phyloP scores from a whole-genome alignment of 2,888 invertebrate genomes.

The Ophioninae sp. region DNA sequence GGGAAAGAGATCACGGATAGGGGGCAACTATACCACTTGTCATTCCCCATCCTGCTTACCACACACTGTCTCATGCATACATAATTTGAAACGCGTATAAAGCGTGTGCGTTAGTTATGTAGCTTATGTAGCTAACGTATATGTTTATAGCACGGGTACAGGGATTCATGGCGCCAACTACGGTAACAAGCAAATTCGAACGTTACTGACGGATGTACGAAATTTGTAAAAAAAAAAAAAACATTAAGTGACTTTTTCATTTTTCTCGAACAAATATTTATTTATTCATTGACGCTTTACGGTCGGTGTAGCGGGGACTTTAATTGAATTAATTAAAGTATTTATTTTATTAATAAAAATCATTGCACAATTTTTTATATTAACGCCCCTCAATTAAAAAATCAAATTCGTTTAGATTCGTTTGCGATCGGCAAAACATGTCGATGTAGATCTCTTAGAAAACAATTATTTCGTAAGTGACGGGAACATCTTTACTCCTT shows the following conservation, averaged over 20 bases:
- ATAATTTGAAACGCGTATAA: conserved; percentile 45
- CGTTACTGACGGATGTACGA: not conserved
- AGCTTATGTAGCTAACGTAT: not conserved
- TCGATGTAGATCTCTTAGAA: too few relatives aligned
- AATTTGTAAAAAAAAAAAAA: not conserved
- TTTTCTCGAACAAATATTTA: too few relatives aligned
- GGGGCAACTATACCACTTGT: conserved; percentile 57
- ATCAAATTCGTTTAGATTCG: too few relatives aligned
- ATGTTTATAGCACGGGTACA: conserved; percentile 1
- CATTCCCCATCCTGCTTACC: conserved; percentile 38
- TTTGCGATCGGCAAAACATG: too few relatives aligned
- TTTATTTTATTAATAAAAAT: too few relatives aligned
- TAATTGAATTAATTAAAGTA: too few relatives aligned
- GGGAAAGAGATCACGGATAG: conserved; percentile 51
- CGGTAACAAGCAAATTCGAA: conserved; percentile 51
- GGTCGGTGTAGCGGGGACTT: too few relatives aligned
- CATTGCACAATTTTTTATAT: too few relatives aligned
- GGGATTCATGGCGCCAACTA: conserved; percentile 37
- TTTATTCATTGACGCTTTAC: too few relatives aligned
- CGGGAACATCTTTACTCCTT: too few relatives aligned
- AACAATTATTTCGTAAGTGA: too few relatives aligned
- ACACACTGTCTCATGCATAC: conserved; percentile 57
- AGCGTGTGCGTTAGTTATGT: not conserved
- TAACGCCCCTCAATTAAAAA: too few relatives aligned
- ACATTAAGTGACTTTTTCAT: not conserved